Conservation (phyloP, 2,888 invertebrate species). For the Tenthredo amoena region DNA sequence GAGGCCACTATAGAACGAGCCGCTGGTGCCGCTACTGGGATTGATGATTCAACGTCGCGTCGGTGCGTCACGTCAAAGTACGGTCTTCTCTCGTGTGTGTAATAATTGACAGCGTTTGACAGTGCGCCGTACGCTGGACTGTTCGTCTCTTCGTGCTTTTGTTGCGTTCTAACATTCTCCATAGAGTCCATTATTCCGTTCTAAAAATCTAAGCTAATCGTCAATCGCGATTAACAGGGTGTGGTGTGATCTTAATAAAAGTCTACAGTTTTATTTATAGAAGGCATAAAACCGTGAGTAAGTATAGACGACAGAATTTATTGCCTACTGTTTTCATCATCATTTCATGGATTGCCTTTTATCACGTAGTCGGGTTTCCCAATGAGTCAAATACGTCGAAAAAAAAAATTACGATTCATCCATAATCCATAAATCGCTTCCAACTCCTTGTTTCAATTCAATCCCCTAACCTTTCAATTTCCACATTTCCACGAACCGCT, state of each 20-base stretch:
- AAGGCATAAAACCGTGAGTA: background rate
- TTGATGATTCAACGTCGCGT: conserved; percentile 9
- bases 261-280: background rate
- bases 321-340: conserved; percentile 2
- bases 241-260: background rate
- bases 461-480: background rate
- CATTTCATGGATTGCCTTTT: conserved; percentile 2
- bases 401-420: background rate
- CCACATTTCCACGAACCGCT: background rate
- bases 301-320: conserved; percentile 2
- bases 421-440: background rate
- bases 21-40: background rate
- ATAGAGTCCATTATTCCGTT: background rate
- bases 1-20: background rate
- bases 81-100: background rate
- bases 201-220: background rate
- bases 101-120: conserved; percentile 15
- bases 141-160: background rate
- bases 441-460: background rate
- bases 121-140: background rate
- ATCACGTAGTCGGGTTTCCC: conserved; percentile 2
- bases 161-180: background rate
- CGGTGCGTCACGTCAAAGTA: conserved; percentile 4
- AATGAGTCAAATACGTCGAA: background rate
- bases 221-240: background rate